phyloP scores from a whole-genome alignment of 2,113 vertebrate genomes.

The Acinonyx jubatus region DNA sequence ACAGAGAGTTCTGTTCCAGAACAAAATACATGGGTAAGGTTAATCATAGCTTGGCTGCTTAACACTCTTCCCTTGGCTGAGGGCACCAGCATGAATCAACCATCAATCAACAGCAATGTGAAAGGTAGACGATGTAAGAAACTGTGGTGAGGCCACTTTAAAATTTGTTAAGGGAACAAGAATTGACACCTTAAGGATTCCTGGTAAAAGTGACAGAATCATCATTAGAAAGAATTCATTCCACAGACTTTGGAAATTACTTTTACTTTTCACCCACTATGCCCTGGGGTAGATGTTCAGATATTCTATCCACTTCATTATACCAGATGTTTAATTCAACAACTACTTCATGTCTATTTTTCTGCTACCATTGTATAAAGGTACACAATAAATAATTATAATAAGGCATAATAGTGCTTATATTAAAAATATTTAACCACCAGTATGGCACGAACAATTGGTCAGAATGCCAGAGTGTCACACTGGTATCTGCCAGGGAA shows the following conservation, averaged over 20 bases:
- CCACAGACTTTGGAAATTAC: neutral
- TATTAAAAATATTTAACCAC: neutral
- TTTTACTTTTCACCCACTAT: neutral
- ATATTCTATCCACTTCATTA: neutral
- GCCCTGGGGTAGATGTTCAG: neutral
- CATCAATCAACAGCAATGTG: neutral
- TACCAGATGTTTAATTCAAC: neutral
- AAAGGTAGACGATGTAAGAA: neutral
- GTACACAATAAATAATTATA: neutral
- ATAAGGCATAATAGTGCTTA: neutral
- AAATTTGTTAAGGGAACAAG: neutral
- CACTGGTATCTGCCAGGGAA: neutral
- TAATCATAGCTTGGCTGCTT: neutral
- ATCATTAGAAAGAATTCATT: neutral
- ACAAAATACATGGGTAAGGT: neutral
- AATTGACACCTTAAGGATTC: neutral
- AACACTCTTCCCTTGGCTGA: neutral
- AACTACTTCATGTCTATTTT: neutral
- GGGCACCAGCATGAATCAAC: neutral
- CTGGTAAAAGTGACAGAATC: neutral
- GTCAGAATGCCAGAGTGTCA: neutral
- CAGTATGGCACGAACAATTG: neutral
- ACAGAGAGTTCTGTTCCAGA: neutral
- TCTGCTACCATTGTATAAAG: neutral
- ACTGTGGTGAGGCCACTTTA: neutral